Base-by-base conservation (phyloP, 2,888 invertebrate species). In the Polymixis lichenea region DNA sequence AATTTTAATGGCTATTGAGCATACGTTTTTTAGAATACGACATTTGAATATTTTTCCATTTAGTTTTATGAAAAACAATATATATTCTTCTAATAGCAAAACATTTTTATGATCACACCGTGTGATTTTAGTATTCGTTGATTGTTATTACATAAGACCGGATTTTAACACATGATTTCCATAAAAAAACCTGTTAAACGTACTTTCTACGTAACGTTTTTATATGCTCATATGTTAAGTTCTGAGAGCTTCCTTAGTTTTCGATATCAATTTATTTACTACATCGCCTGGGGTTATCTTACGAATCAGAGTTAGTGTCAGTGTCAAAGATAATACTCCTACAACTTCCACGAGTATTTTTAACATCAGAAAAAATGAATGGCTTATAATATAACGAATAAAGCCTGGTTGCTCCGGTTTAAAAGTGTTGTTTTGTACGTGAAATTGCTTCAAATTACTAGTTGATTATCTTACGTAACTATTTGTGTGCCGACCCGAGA, bases 391-490 rank as follows among this genome's bases (percentile, higher is more conserved):
- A 64, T 71, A 56, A 80, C 67, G 62, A 78, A 73, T 74, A 78
- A n/a, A n/a, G 67, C 84, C 75, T 84, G 73, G 83, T 77, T 83
- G 81, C 80, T 77, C 69, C 64, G 75, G 78, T 78, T 75, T 83
- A 70, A 80, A 80, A 78, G 76, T 78, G 75, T 82, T 77, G 76
- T 80, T 76, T 81, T 83, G 78, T 67, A 84, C 81, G 75, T 88
- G 77, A 88, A 90, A 89, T 90, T 87, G 80, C 77, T 82, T 84
- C 73, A 88, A 89, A 91, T 91, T 89, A 86, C 89, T 83, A 64
- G 82, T 84, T 84, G 74, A 86, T 84, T 85, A 77, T 78, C 72
- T 87, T 85, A 82, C 83, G 61, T 82, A 88, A 87, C 65, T 72
- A 76, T 73, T 71, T 78, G 66, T 82, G 68, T 62, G 72, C 38